Percentiles rank a stretch among this genome's conserved stretches.
These are phyloP conservation scores for Tiaroga cobitis DNA, from an alignment of 2,797 vertebrate genomes.

Conservation along the genomic window DNA sequence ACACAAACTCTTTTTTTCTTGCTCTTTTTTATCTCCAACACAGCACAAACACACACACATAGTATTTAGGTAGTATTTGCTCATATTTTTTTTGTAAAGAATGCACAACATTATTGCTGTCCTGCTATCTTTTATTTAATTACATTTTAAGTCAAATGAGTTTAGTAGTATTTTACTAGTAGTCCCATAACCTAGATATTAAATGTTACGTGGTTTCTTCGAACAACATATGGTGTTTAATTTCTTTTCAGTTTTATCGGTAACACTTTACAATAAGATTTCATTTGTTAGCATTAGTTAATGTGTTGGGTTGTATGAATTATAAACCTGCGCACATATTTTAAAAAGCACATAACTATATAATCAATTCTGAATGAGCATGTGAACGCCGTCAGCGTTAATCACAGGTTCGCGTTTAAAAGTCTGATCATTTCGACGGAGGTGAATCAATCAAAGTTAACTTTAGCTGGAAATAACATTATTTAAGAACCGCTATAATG, in stretches of 20 bases:
- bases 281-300: too few relatives aligned
- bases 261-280: too few relatives aligned
- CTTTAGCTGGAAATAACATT: too few relatives aligned
- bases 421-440: too few relatives aligned
- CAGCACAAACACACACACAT: conserved; percentile 24
- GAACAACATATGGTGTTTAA: background rate
- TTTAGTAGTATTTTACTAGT: background rate
- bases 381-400: too few relatives aligned
- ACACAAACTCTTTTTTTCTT: background rate
- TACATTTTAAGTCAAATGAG: background rate
- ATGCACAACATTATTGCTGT: background rate
- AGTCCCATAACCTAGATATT: background rate
- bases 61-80: background rate
- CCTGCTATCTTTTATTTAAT: background rate
- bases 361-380: too few relatives aligned
- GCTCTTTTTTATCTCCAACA: conserved; percentile 31
- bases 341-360: too few relatives aligned
- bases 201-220: background rate
- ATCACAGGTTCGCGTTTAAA: too few relatives aligned
- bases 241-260: background rate
- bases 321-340: too few relatives aligned
- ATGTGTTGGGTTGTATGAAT: too few relatives aligned
- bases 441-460: too few relatives aligned
- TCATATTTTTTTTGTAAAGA: conserved; percentile 3
- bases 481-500: too few relatives aligned